These are phyloP conservation scores for Motacilla alba DNA, from an alignment of 2,113 vertebrate species.

Conservation along the genomic window DNA sequence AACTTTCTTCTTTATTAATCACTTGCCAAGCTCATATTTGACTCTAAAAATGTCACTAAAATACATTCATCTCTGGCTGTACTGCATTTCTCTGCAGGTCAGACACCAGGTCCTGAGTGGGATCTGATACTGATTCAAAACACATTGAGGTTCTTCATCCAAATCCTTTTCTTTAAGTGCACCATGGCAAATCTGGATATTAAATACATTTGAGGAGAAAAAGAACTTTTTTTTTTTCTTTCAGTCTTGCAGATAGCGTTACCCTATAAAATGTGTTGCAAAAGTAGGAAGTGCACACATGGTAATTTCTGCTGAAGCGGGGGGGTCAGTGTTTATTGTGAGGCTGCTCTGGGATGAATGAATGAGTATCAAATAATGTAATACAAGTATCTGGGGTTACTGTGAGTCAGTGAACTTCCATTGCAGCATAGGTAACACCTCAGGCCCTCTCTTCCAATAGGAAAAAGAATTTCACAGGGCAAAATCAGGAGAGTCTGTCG, in stretches of 20 bases:
- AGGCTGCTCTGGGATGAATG: neutral
- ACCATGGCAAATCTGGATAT: neutral
- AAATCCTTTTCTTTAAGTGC: neutral
- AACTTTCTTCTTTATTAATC: neutral
- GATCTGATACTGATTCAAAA: neutral
- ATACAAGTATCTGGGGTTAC: constrained; percentile 21
- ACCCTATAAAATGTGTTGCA: neutral
- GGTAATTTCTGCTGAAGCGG: neutral
- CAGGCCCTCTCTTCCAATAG: constrained; percentile 50
- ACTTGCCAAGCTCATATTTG: neutral
- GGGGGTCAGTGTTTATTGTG: neutral
- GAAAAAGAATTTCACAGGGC: neutral
- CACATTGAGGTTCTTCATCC: neutral
- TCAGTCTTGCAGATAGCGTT: neutral
- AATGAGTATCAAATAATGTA: neutral
- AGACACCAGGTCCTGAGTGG: neutral
- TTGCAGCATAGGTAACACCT: constrained; percentile 48
- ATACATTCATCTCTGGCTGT: neutral
- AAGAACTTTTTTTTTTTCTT: neutral
- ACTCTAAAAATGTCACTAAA: neutral
- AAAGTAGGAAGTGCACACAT: neutral
- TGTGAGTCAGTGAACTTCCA: constrained; percentile 15
- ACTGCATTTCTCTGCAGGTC: neutral
- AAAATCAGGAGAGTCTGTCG: constrained; percentile 47
- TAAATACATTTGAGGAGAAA: neutral